Evolutionary conservation across 2,113 vertebrate genomes (phyloP).

Genomic region (Thunnus thynnus): DNA sequence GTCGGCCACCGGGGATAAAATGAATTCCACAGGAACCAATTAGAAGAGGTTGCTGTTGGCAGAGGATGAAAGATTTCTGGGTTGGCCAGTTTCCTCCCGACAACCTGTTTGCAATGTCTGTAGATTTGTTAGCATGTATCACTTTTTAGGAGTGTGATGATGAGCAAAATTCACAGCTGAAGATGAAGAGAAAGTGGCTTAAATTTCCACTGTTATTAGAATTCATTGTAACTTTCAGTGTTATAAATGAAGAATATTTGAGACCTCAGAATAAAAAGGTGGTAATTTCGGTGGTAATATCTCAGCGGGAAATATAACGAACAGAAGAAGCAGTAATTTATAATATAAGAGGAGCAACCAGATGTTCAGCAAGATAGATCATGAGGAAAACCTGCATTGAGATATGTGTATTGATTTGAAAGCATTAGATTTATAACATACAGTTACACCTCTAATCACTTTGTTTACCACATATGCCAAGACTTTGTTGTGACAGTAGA

Average conservation of each 20-base stretch:
- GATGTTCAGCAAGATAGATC: background rate
- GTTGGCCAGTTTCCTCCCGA: slow-evolving; percentile 59
- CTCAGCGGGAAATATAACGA: background rate
- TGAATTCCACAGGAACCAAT: slow-evolving; percentile 84
- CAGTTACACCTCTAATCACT: background rate
- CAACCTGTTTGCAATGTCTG: slow-evolving; percentile 60
- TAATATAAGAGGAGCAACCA: background rate
- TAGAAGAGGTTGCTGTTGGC: slow-evolving; percentile 71
- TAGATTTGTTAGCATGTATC: slow-evolving; percentile 43
- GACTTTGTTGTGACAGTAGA: slow-evolving; percentile 5
- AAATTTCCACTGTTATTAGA: background rate
- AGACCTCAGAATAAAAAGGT: background rate
- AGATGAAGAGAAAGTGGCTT: background rate
- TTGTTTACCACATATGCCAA: slow-evolving; percentile 7
- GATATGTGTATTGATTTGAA: background rate
- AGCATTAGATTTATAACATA: background rate
- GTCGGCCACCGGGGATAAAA: slow-evolving; percentile 64
- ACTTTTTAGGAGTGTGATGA: slow-evolving; percentile 27
- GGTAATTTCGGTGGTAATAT: background rate
- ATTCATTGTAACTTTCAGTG: background rate
- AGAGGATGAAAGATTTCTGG: slow-evolving; percentile 70
- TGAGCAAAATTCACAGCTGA: background rate
- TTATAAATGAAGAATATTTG: background rate
- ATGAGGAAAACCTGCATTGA: too few species aligned
- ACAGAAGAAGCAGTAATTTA: background rate